Evolutionary conservation across 2,113 vertebrate species (phyloP).

Genomic region (Apaloderma vittatum): DNA sequence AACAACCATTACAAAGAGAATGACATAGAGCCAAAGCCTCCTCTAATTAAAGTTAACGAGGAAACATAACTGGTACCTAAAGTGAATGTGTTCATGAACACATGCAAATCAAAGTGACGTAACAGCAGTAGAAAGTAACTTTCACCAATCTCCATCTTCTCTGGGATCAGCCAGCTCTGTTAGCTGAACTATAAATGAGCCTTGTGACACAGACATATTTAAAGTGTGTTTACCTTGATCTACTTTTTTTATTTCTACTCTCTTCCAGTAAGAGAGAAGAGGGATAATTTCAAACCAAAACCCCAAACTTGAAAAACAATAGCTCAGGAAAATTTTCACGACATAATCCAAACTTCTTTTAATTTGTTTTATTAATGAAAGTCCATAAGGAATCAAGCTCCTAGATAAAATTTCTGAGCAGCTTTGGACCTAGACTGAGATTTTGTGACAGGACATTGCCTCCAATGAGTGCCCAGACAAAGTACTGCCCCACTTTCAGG

Average conservation of each 20-base stretch:
- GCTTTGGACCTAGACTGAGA: not conserved
- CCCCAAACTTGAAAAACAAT: not conserved
- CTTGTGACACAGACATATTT: not conserved
- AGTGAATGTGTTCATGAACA: not conserved
- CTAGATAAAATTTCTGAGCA: not conserved
- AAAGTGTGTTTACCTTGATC: not conserved
- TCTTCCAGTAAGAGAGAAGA: not conserved
- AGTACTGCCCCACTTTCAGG: not conserved
- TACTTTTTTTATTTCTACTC: not conserved
- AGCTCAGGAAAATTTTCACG: not conserved
- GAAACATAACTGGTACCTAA: not conserved
- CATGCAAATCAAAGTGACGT: conserved; percentile 16
- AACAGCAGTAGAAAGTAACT: conserved; percentile 17
- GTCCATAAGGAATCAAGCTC: not conserved
- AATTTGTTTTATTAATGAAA: not conserved
- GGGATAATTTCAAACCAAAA: not conserved
- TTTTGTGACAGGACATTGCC: not conserved
- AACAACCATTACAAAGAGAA: not conserved
- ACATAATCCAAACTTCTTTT: not conserved
- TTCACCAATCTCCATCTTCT: not conserved
- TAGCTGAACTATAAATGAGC: conserved; percentile 2
- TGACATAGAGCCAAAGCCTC: not conserved
- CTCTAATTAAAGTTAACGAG: conserved; percentile 14
- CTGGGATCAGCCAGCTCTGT: not conserved
- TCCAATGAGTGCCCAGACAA: not conserved